Conservation (phyloP, 23 tunicate genomes). For the Clavelina lepadiformis region DNA sequence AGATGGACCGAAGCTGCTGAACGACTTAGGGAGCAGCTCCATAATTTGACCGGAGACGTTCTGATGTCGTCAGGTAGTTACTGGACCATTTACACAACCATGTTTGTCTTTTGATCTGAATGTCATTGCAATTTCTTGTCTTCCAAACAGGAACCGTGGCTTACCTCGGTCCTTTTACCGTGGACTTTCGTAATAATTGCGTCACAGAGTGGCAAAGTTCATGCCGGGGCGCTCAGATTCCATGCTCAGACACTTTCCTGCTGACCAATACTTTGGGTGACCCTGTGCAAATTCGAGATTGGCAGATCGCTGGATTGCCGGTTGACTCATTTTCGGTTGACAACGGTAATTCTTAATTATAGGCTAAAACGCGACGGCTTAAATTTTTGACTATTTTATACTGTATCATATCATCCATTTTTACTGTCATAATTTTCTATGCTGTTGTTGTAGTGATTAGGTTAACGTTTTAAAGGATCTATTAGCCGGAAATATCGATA, state of each 20-base stretch:
- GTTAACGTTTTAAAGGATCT: no score
- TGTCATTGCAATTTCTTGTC: no score
- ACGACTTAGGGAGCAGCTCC: constrained; percentile 30
- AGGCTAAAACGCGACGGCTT: no score
- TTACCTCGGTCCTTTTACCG: constrained; percentile 95
- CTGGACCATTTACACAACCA: no score
- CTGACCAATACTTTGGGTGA: constrained; percentile 85
- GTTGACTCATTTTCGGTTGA: constrained; percentile 92
- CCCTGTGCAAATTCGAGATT: constrained; percentile 94
- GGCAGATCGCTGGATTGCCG: constrained; percentile 94
- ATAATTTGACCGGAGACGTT: constrained; percentile 87
- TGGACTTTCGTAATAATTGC: constrained; percentile 80
- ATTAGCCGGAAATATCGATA: no score
- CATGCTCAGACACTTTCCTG: constrained; percentile 65
- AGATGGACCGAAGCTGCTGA: constrained; percentile 90
- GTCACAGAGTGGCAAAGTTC: constrained; percentile 75
- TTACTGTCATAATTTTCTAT: no score
- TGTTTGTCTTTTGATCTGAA: no score
- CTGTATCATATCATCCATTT: no score
- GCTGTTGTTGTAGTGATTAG: no score
- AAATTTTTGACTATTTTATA: no score
- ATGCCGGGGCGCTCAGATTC: constrained; percentile 52
- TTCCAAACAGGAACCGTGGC: constrained; percentile 91
- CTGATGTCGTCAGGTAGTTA: constrained; percentile 80
- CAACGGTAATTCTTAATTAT: constrained; percentile 74